These are phyloP conservation scores for Tipula vernalis DNA, from an alignment of 2,888 invertebrate species.

Conservation along the genomic window DNA sequence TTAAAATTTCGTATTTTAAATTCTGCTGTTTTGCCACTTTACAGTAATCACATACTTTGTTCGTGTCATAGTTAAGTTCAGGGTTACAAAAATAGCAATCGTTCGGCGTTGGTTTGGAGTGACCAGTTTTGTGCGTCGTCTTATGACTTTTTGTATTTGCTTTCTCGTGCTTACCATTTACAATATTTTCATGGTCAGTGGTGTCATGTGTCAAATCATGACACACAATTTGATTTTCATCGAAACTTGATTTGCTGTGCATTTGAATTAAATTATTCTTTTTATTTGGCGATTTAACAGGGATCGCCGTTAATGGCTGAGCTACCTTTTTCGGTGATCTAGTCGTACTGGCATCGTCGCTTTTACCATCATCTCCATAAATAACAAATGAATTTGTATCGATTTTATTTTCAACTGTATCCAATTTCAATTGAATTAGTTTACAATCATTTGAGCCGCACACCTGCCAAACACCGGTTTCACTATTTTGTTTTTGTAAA, in stretches of 20 bases:
- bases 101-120: neutral
- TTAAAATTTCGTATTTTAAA: conserved; percentile 6
- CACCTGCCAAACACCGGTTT: conserved; percentile 13
- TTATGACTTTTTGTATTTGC: neutral
- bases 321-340: neutral
- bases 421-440: conserved; percentile 6
- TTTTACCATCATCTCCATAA: neutral
- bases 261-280: neutral
- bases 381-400: conserved; percentile 13
- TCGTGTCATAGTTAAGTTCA: neutral
- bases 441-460: conserved; percentile 8
- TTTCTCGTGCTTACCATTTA: neutral
- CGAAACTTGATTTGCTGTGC: neutral
- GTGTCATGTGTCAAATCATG: neutral
- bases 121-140: neutral
- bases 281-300: neutral
- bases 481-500: neutral
- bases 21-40: neutral
- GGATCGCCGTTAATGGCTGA: neutral
- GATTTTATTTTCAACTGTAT: neutral
- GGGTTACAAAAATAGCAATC: conserved; percentile 20
- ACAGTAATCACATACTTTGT: conserved; percentile 14
- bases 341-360: neutral
- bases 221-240: conserved; percentile 7
- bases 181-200: neutral